Evolutionary conservation across 2,888 invertebrate genomes (phyloP).

Genomic region (Trachelus stipa): DNA sequence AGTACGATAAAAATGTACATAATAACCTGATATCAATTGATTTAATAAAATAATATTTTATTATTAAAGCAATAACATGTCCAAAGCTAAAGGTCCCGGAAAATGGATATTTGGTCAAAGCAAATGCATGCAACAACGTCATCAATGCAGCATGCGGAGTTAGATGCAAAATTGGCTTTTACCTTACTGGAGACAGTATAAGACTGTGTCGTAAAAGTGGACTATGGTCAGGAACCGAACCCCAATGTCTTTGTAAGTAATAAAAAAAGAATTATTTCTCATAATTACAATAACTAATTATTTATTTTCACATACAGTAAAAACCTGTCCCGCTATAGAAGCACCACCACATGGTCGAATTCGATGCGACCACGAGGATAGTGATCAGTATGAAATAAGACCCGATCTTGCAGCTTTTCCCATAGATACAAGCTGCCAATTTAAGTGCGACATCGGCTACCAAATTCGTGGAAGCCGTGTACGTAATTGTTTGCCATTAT

Average conservation of each 20-base stretch:
- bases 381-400: conserved; percentile 60
- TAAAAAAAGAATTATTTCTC: background rate
- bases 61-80: conserved; percentile 70
- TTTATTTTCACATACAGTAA: conserved; percentile 65
- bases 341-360: conserved; percentile 72
- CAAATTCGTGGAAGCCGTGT: conserved; percentile 74
- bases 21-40: background rate
- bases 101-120: conserved; percentile 76
- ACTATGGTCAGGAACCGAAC: conserved; percentile 75
- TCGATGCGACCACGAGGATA: conserved; percentile 66
- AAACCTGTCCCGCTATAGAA: conserved; percentile 71
- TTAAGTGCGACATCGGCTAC: conserved; percentile 74
- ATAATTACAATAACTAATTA: background rate
- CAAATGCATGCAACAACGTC: conserved; percentile 72
- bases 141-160: conserved; percentile 79
- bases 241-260: conserved; percentile 72
- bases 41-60: conserved; percentile 12
- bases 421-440: conserved; percentile 76
- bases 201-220: conserved; percentile 75
- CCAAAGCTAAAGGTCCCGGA: conserved; percentile 71
- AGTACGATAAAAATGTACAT: background rate
- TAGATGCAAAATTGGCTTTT: conserved; percentile 75
- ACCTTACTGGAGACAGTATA: conserved; percentile 69
- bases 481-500: conserved; percentile 75
- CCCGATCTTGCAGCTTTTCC: conserved; percentile 61